phyloP scores from a whole-genome alignment of 2,797 vertebrate species.

The Diglossa cyanea region DNA sequence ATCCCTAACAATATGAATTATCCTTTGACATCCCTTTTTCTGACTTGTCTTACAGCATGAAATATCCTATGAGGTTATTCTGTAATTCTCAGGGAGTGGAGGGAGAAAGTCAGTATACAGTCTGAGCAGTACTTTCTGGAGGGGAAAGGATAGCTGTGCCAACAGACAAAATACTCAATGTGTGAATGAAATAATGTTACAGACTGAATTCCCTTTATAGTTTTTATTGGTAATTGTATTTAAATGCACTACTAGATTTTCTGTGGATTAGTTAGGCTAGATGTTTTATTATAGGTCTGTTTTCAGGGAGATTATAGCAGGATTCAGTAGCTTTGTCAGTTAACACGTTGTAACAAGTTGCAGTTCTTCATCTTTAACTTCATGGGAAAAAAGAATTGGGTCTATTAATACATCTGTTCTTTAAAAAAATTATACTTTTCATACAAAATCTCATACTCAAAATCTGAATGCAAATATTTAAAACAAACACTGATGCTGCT shows the following conservation, averaged over 20 bases:
- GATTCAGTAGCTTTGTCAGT: neutral
- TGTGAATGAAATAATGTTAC: neutral
- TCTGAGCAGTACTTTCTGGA: neutral
- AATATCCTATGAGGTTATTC: neutral
- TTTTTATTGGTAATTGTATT: neutral
- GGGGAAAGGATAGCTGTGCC: neutral
- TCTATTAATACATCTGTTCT: neutral
- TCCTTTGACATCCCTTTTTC: neutral
- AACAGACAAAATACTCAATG: neutral
- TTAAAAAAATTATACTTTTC: neutral
- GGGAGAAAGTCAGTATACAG: neutral
- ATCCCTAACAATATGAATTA: neutral
- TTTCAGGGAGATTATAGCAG: neutral
- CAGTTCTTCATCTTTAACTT: neutral
- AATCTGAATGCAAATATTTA: neutral
- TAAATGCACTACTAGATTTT: neutral
- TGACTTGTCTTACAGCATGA: neutral
- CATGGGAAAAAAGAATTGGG: fast-evolving
- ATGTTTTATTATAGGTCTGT: neutral
- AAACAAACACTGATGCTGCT: neutral
- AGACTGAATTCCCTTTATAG: neutral
- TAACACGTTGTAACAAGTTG: neutral
- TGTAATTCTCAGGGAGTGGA: neutral
- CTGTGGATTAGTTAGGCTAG: neutral
- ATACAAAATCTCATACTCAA: neutral